A percentile compares a stretch with the other conserved stretches of the same genome.
Conservation (phyloP, 2,113 vertebrate species). For the Dipodomys spectabilis region DNA sequence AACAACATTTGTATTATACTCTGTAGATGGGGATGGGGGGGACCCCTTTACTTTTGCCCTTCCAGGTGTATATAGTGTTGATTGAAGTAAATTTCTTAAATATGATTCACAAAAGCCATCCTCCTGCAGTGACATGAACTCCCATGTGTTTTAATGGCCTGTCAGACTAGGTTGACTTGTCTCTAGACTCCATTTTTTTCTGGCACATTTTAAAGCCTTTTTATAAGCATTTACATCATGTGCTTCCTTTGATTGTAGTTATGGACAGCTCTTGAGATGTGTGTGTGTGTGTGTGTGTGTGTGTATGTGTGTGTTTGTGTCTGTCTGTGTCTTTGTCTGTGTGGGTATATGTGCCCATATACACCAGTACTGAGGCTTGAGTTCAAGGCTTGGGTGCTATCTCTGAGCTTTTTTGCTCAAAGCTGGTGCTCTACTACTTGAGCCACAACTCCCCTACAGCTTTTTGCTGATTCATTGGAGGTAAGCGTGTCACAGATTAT, state of each 20-base stretch:
- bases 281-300: too few relatives aligned
- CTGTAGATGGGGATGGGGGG: not conserved
- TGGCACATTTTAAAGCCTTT: slow-evolving; percentile 24
- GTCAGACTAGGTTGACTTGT: not conserved
- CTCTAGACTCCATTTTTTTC: slow-evolving; percentile 35
- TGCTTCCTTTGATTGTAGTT: slow-evolving; percentile 51
- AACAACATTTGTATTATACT: slow-evolving; percentile 54
- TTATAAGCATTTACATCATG: slow-evolving; percentile 40
- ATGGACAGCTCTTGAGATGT: not conserved
- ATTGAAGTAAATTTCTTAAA: slow-evolving; percentile 36
- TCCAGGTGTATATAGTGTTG: not conserved
- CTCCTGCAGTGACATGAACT: slow-evolving; percentile 11
- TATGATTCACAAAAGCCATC: not conserved
- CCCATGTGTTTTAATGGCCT: slow-evolving; percentile 28
- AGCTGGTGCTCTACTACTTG: too few relatives aligned
- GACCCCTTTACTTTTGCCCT: slow-evolving; percentile 9
- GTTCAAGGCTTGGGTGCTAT: too few relatives aligned
- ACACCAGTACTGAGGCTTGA: too few relatives aligned
- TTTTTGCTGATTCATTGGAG: too few relatives aligned
- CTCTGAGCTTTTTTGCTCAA: too few relatives aligned
- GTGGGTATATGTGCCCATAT: too few relatives aligned
- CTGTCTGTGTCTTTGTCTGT: too few relatives aligned
- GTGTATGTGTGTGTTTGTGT: too few relatives aligned
- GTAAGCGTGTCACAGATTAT: too few relatives aligned
- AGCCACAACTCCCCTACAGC: too few relatives aligned